Evolutionary conservation across 2,113 vertebrate species (phyloP).

Genomic region (Osmerus eperlanus): DNA sequence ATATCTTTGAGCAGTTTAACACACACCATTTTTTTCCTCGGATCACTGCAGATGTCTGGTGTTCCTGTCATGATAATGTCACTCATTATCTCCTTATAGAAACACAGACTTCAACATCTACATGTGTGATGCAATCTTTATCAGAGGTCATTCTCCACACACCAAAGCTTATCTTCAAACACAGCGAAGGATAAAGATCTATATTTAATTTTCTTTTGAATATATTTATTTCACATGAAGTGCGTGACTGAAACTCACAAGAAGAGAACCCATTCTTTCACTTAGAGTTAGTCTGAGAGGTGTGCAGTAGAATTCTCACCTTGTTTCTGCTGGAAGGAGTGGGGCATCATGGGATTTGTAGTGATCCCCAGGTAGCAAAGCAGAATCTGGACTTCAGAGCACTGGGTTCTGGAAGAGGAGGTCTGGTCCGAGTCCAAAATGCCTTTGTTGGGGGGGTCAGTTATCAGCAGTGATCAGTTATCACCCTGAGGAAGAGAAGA

Average conservation of each 20-base stretch:
- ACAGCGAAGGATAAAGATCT: too few species aligned
- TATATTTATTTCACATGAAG: too few species aligned
- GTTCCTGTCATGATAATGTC: too few species aligned
- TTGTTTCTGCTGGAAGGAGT: conserved; percentile 72
- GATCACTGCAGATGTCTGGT: too few species aligned
- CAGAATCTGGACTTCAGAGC: conserved; percentile 39
- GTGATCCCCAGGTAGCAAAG: conserved; percentile 26
- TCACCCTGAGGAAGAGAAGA: conserved; percentile 24
- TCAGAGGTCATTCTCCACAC: too few species aligned
- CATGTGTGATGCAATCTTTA: too few species aligned
- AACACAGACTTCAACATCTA: too few species aligned
- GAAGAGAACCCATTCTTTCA: background rate
- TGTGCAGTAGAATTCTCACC: conserved; percentile 54
- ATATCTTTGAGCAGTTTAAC: too few species aligned
- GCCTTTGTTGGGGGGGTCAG: conserved; percentile 3
- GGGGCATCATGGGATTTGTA: conserved; percentile 69
- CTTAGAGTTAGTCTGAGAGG: background rate
- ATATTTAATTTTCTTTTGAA: too few species aligned
- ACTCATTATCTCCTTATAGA: too few species aligned
- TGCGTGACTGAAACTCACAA: background rate
- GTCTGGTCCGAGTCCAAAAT: conserved; percentile 33
- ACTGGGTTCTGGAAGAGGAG: conserved; percentile 31
- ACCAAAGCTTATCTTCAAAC: too few species aligned
- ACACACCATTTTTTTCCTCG: too few species aligned
- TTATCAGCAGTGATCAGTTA: conserved; percentile 30